phyloP scores from a whole-genome alignment of 2,113 vertebrate species.

The Muntiacus muntjak region DNA sequence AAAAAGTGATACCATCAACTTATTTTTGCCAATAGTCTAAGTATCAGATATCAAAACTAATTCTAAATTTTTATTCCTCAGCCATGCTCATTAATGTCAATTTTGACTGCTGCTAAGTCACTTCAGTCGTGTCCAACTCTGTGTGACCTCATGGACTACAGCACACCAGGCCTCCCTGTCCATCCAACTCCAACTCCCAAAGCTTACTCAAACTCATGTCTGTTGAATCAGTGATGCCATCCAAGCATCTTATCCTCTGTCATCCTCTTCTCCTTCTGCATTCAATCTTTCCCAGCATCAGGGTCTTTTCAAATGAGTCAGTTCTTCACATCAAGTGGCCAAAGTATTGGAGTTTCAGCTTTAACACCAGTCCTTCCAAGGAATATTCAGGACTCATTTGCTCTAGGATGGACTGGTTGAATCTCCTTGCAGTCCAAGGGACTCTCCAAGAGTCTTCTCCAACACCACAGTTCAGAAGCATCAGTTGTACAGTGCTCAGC shows the following conservation, averaged over 20 bases:
- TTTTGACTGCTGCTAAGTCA: background rate
- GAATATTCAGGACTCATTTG: background rate
- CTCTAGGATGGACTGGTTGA: background rate
- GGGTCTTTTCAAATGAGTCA: background rate
- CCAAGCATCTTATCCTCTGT: background rate
- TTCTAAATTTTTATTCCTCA: background rate
- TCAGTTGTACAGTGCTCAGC: background rate
- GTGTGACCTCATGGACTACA: background rate
- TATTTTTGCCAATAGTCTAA: background rate
- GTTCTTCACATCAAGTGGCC: background rate
- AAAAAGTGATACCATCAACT: background rate
- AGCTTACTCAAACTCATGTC: background rate
- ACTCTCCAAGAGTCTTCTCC: background rate
- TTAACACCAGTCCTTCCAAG: background rate
- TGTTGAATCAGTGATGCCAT: background rate
- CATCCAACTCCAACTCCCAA: background rate
- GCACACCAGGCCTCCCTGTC: background rate
- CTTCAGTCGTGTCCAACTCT: background rate
- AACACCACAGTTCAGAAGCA: background rate
- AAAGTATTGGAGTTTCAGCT: background rate
- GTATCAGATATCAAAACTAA: background rate
- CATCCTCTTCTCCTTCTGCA: accelerated
- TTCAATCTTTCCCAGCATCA: background rate
- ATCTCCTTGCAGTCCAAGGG: background rate
- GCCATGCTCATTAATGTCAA: background rate